phyloP scores from a whole-genome alignment of 2,888 invertebrate genomes.

The Ommatoiulus sabulosus region DNA sequence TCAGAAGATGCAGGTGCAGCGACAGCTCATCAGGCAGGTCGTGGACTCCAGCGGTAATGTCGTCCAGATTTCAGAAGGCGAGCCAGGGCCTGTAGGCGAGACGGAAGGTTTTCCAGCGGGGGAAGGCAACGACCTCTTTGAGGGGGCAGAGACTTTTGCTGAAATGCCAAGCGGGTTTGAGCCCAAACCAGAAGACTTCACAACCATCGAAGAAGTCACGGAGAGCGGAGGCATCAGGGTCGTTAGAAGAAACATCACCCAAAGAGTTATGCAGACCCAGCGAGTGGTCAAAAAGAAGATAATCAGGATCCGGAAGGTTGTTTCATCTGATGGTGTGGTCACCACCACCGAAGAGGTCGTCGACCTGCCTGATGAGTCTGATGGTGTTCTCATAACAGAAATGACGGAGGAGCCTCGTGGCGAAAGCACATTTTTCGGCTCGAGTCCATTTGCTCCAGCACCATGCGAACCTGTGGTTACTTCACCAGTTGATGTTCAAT shows the following conservation, averaged over 20 bases:
- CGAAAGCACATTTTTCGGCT: background rate
- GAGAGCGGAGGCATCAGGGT: slow-evolving; percentile 51
- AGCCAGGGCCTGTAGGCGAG: background rate
- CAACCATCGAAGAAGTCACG: background rate
- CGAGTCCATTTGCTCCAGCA: background rate
- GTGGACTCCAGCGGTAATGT: slow-evolving; percentile 4
- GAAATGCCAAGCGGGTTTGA: slow-evolving; percentile 26
- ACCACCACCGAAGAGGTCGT: slow-evolving; percentile 50
- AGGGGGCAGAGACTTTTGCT: background rate
- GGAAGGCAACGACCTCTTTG: slow-evolving; percentile 6
- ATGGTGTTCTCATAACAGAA: slow-evolving; percentile 53
- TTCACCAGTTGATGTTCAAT: background rate
- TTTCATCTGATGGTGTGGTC: slow-evolving; percentile 39
- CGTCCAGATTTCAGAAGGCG: slow-evolving; percentile 23
- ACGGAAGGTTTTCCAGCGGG: background rate
- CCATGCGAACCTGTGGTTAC: background rate
- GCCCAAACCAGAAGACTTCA: background rate
- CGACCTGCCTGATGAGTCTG: slow-evolving; percentile 30
- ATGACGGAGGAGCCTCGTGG: background rate
- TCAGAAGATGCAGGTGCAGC: slow-evolving; percentile 53
- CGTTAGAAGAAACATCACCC: slow-evolving; percentile 49
- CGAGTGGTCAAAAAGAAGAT: slow-evolving; percentile 54
- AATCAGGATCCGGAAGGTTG: slow-evolving; percentile 52
- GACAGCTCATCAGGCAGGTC: slow-evolving; percentile 50
- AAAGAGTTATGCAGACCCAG: slow-evolving; percentile 54